Evolutionary conservation across 2,888 invertebrate species (phyloP).

Genomic region (Glyphotaelius pellucidus): DNA sequence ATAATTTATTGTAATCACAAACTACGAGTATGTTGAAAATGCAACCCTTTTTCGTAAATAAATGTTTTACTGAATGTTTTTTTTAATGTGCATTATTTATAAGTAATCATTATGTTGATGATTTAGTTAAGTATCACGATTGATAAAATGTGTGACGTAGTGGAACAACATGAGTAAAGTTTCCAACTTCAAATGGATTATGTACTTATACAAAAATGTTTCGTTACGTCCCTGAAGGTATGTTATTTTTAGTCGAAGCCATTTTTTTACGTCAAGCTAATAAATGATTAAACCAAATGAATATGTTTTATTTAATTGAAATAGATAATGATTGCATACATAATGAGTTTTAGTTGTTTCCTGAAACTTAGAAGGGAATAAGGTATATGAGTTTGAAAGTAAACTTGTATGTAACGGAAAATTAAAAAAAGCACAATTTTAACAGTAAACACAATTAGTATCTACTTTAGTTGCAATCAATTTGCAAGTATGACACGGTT

Average conservation of each 20-base stretch:
- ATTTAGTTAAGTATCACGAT: not conserved
- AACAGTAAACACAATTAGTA: too few relatives aligned
- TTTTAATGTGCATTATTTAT: not conserved
- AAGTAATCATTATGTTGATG: not conserved
- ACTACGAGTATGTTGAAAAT: not conserved
- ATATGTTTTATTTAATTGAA: conserved; percentile 5
- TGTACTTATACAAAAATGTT: not conserved
- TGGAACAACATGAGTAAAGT: not conserved
- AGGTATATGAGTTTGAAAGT: too few relatives aligned
- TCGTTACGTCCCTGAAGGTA: not conserved
- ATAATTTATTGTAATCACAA: too few relatives aligned
- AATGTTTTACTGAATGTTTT: not conserved
- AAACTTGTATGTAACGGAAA: too few relatives aligned
- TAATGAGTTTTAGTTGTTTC: too few relatives aligned
- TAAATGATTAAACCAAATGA: not conserved
- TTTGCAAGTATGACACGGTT: too few relatives aligned
- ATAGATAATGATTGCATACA: too few relatives aligned
- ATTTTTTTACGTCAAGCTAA: conserved; percentile 34
- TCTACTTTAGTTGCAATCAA: too few relatives aligned
- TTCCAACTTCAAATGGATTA: not conserved
- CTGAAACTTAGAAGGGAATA: too few relatives aligned
- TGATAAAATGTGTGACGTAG: not conserved
- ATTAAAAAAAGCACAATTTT: too few relatives aligned
- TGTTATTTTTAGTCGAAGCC: not conserved
- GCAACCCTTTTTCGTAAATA: not conserved